These are phyloP conservation scores for Protosalanx chinensis DNA, from an alignment of 2,797 vertebrate species.

Conservation along the genomic window DNA sequence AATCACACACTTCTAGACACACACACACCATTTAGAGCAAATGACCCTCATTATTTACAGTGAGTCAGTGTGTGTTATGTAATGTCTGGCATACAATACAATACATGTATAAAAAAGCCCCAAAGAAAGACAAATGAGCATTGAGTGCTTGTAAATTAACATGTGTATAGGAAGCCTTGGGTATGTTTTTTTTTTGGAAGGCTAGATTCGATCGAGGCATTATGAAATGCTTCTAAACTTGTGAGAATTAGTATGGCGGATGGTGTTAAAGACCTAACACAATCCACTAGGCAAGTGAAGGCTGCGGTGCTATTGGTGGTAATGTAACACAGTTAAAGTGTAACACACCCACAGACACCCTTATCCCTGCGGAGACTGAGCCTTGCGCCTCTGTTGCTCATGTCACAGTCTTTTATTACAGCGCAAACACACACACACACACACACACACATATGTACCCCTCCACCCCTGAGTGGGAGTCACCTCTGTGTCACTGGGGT, in stretches of 20 bases:
- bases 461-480: conserved; percentile 52
- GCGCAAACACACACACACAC: conserved; percentile 8
- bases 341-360: conserved; percentile 3
- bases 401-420: conserved; percentile 62
- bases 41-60: not conserved
- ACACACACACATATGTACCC: conserved; percentile 32
- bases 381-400: conserved; percentile 58
- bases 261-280: no score
- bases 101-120: not conserved
- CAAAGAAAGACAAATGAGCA: not conserved
- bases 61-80: not conserved
- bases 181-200: not conserved
- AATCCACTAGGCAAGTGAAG: no score
- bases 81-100: not conserved
- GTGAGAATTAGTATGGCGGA: no score
- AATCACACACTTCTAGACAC: not conserved
- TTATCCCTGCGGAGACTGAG: conserved; percentile 47
- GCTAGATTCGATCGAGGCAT: not conserved
- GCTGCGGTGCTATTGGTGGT: no score
- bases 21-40: conserved; percentile 5
- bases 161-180: not conserved
- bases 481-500: conserved; percentile 55
- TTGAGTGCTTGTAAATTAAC: not conserved
- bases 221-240: no score
- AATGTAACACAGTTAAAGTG: not conserved